Evolutionary conservation across 2,113 vertebrate species (phyloP).

Genomic region (Zapornia atra): DNA sequence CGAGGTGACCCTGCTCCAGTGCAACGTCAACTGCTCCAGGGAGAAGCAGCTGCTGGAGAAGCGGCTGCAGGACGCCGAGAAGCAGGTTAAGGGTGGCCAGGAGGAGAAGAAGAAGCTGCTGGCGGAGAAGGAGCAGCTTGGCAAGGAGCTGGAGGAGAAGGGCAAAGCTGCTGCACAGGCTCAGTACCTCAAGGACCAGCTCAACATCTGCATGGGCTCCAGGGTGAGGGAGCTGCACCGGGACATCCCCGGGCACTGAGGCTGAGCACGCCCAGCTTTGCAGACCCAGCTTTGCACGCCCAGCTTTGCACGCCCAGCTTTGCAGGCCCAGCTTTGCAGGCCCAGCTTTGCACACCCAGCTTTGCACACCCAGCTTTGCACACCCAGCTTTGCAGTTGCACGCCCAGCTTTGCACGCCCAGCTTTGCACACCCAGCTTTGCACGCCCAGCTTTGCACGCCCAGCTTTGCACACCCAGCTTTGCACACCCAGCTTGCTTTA

Average conservation of each 20-base stretch:
- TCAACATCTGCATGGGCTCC: background rate
- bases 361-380: accelerated
- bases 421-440: accelerated
- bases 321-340: accelerated
- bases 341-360: accelerated
- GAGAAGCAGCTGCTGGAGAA: constrained; percentile 50
- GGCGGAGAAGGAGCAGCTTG: constrained; percentile 43
- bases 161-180: background rate
- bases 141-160: constrained; percentile 59
- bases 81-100: background rate
- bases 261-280: accelerated
- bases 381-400: accelerated
- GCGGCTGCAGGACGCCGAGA: background rate
- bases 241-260: accelerated
- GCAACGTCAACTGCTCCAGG: background rate
- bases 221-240: background rate
- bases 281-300: accelerated
- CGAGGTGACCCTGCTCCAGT: background rate
- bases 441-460: accelerated
- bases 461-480: accelerated
- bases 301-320: background rate
- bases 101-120: constrained; percentile 48
- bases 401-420: accelerated
- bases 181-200: background rate
- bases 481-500: accelerated